A percentile compares a stretch with the other conserved stretches of the same genome.
Evolutionary conservation across 2,797 vertebrate species (phyloP).

Genomic region (Smutsia gigantea): DNA sequence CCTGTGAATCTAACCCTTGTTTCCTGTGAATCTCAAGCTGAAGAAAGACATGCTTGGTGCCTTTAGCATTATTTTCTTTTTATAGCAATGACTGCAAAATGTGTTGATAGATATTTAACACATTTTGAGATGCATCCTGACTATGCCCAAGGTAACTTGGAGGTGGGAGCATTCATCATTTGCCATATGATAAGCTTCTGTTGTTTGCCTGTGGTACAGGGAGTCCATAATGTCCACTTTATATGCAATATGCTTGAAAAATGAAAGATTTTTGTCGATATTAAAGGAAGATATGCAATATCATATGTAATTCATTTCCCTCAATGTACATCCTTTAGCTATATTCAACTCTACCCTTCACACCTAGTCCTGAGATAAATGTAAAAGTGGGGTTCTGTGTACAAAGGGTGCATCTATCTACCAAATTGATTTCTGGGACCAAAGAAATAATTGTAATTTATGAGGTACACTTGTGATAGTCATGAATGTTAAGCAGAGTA

Average conservation of each 20-base stretch:
- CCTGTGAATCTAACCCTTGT: not conserved
- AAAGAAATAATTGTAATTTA: conserved; percentile 70
- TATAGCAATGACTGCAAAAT: conserved; percentile 37
- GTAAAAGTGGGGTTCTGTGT: conserved; percentile 20
- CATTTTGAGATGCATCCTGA: not conserved
- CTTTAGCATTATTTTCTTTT: conserved; percentile 11
- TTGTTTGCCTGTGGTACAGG: conserved; percentile 10
- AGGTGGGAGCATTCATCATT: conserved; percentile 56
- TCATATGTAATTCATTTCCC: conserved; percentile 37
- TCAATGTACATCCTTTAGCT: not conserved
- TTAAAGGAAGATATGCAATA: conserved; percentile 25
- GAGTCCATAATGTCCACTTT: conserved; percentile 58
- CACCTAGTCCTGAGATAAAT: conserved; percentile 45
- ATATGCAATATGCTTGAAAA: conserved; percentile 62
- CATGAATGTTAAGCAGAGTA: conserved; percentile 68
- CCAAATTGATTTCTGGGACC: conserved; percentile 58
- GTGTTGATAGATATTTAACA: conserved; percentile 61
- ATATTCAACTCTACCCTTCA: conserved; percentile 34
- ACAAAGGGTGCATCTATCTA: not conserved
- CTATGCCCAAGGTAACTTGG: conserved; percentile 37
- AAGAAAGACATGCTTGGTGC: conserved; percentile 1
- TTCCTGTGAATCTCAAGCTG: not conserved
- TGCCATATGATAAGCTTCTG: conserved; percentile 46
- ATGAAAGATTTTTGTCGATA: conserved; percentile 64
- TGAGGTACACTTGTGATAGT: conserved; percentile 56